These are phyloP conservation scores for Tetragonula carbonaria DNA, from an alignment of 2,888 invertebrate genomes.

Conservation along the genomic window DNA sequence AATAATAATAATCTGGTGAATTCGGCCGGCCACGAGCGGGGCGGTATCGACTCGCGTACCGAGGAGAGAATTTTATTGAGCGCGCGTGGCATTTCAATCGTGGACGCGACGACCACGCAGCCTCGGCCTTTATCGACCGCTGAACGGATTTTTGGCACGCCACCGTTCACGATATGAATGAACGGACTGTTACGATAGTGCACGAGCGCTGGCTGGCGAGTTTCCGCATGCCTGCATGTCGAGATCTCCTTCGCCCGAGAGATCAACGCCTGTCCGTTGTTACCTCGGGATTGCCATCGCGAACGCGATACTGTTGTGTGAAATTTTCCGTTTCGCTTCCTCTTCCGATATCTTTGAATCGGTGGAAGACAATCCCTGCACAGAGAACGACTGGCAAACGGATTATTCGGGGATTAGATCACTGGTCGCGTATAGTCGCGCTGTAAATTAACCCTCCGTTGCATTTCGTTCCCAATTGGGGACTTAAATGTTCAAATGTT, in stretches of 20 bases:
- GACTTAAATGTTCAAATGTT: too few relatives aligned
- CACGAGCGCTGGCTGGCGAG: slow-evolving; percentile 11
- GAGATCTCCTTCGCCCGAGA: not conserved
- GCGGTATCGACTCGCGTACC: not conserved
- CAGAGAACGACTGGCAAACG: too few relatives aligned
- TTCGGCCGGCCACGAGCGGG: not conserved
- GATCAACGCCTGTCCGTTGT: not conserved
- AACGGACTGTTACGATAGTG: slow-evolving; percentile 16
- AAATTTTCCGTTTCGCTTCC: not conserved
- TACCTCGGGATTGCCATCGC: not conserved
- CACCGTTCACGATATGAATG: slow-evolving; percentile 34
- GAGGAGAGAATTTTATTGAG: slow-evolving; percentile 7
- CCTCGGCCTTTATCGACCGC: slow-evolving; percentile 18
- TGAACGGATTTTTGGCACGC: slow-evolving; percentile 42
- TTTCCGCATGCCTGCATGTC: slow-evolving; percentile 13
- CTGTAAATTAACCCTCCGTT: too few relatives aligned
- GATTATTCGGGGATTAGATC: slow-evolving; percentile 17
- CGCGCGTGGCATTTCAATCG: not conserved
- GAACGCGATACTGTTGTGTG: not conserved
- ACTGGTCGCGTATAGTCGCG: not conserved
- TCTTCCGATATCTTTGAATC: not conserved
- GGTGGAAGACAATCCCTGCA: too few relatives aligned
- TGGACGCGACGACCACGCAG: not conserved
- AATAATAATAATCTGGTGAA: too few relatives aligned
- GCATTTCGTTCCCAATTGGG: too few relatives aligned